Percentiles rank a stretch among this genome's conserved stretches.
Evolutionary conservation across 2,113 vertebrate species (phyloP).

Genomic region (Thunnus maccoyii): DNA sequence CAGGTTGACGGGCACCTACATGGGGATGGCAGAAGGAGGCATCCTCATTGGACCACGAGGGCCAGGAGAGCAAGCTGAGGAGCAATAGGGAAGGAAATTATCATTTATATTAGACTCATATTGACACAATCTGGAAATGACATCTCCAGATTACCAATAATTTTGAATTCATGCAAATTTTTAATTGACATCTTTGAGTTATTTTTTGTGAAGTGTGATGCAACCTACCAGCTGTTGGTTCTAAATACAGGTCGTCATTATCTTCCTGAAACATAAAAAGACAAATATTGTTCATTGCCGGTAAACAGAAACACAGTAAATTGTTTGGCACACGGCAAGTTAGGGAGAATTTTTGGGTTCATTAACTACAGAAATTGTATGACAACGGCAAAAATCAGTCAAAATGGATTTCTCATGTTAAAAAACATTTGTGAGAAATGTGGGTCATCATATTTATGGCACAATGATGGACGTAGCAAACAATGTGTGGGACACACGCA

Average conservation of each 20-base stretch:
- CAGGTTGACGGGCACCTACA: slow-evolving; percentile 68
- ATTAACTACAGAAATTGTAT: too few relatives aligned
- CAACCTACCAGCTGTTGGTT: slow-evolving; percentile 78
- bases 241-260: slow-evolving; percentile 81
- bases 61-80: slow-evolving; percentile 67
- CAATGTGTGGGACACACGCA: too few relatives aligned
- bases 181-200: not conserved
- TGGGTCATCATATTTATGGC: too few relatives aligned
- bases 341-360: too few relatives aligned
- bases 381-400: too few relatives aligned
- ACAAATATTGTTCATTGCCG: slow-evolving; percentile 2
- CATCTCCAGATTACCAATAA: not conserved
- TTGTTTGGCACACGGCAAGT: too few relatives aligned
- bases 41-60: slow-evolving; percentile 44
- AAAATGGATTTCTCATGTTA: too few relatives aligned
- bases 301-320: not conserved
- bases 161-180: not conserved
- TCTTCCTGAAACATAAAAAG: slow-evolving; percentile 71
- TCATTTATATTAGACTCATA: not conserved
- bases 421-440: too few relatives aligned
- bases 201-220: not conserved
- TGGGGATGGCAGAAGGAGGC: slow-evolving; percentile 44
- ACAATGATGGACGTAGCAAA: too few relatives aligned
- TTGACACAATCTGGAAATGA: not conserved
- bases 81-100: slow-evolving; percentile 2